Base-by-base conservation (phyloP, 2,888 invertebrate genomes). In the Zaprionus lineosus region DNA sequence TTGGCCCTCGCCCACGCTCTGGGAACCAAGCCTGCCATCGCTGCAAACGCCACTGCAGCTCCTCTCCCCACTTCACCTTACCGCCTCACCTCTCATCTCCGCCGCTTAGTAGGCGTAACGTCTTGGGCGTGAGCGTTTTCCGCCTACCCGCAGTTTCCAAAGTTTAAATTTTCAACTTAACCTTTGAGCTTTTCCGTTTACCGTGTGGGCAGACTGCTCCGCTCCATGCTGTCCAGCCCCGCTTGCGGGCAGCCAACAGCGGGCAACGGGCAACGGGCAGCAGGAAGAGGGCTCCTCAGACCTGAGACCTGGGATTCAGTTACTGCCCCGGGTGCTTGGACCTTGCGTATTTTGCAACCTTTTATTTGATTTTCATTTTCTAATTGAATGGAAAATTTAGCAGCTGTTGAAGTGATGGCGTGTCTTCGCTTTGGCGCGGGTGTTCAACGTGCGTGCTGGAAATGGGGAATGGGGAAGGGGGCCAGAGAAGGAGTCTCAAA, bases 131-230 rank as follows among this genome's bases (percentile, higher is more conserved):
- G 21, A 14, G 58, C 67, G 61, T 63, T 53, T 60, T 58, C 56
- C 65, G 58, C 61, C 50, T 29, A n/a, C 55, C 39, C 62, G 40
- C 57, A 64, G 55, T 56, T 66, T 37, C 58, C 60, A 67, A 74
- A 79, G 78, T 81, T 81, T 81, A 81, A 81, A 84, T 67, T 84
- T 74, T 70, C 70, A 74, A 74, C 68, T 81, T 84, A 84, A 82
- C 84, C 81, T 82, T 61, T 82, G 68, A 78, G 70, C 84, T 84
- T 74, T 70, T 56, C 58, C 66, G 47, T 53, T 59, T 41, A 48
- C 52, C 64, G 37, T 52, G 44, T 61, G 62, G 48, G 60, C n/a
- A n/a, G n/a, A n/a, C 57, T 11, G 56, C n/a, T 21, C 41, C 26
- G 40, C 55, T 19, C 24, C 21, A 9, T 6, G 4, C n/a, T n/a